phyloP scores from a whole-genome alignment of 2,888 invertebrate genomes.

The Lepidochrysops patricia region DNA sequence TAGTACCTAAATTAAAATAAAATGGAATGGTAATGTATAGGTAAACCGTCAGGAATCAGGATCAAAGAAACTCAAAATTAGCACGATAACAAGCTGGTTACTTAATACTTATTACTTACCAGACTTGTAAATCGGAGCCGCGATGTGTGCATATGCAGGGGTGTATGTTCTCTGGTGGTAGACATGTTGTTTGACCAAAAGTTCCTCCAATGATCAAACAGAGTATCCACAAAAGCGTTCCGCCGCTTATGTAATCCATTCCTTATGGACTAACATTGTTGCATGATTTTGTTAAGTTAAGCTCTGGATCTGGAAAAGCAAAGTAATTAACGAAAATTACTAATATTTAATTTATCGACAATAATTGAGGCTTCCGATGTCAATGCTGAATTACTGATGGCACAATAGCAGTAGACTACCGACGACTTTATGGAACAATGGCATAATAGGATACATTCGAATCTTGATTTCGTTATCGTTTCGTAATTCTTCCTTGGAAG shows the following conservation, averaged over 20 bases:
- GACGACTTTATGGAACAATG: background rate
- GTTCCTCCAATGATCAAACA: constrained; percentile 34
- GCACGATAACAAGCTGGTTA: no score
- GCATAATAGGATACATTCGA: background rate
- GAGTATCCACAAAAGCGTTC: constrained; percentile 46
- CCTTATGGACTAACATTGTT: constrained; percentile 61
- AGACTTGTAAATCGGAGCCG: constrained; percentile 87
- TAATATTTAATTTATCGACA: no score
- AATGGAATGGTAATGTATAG: no score
- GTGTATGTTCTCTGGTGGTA: constrained; percentile 82
- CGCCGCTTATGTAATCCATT: constrained; percentile 54
- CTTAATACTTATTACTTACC: constrained; percentile 74
- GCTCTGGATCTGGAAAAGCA: background rate
- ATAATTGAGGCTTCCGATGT: background rate
- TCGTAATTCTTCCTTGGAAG: background rate
- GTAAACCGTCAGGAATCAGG: no score
- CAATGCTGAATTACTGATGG: background rate
- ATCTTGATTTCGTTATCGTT: background rate
- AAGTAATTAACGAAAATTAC: background rate
- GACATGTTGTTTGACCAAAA: constrained; percentile 72
- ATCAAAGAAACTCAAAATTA: no score
- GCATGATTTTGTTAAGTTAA: constrained; percentile 33
- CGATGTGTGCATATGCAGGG: constrained; percentile 88
- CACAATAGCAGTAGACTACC: background rate
- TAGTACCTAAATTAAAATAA: background rate